Percentiles rank a stretch among this genome's conserved stretches.
Conservation (phyloP, 2,113 vertebrate genomes). For the Fregetta grallaria region DNA sequence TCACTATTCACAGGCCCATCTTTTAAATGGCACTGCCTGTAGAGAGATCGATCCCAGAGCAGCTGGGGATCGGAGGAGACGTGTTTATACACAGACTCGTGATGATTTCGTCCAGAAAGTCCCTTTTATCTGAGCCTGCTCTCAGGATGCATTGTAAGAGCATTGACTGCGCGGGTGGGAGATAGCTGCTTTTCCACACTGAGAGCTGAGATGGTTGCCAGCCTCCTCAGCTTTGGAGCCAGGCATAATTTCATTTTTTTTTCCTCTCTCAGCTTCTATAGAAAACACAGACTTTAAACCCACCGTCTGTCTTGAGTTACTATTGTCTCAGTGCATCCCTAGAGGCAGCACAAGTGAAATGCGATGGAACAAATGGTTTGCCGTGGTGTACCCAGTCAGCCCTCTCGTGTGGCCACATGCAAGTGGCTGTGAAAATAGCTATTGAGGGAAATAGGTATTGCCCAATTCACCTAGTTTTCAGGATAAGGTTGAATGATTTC, state of each 20-base stretch:
- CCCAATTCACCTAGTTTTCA: neutral
- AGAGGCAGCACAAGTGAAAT: neutral
- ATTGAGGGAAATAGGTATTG: neutral
- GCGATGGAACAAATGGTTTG: neutral
- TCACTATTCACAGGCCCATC: neutral
- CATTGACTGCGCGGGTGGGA: neutral
- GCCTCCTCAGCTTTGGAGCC: neutral
- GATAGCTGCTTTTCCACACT: neutral
- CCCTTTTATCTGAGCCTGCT: neutral
- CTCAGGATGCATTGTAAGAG: neutral
- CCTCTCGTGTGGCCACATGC: neutral
- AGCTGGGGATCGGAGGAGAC: fast-evolving
- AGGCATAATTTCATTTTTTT: neutral
- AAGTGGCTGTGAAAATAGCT: neutral
- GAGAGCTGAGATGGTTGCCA: neutral
- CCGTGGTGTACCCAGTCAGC: neutral
- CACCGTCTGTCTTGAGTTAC: neutral
- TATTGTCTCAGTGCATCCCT: neutral
- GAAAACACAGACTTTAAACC: neutral
- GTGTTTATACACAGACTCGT: neutral
- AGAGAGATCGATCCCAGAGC: neutral
- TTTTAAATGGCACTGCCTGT: neutral
- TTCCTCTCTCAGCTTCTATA: neutral
- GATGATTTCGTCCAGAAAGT: neutral
- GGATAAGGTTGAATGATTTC: neutral